Conservation (phyloP, 1,140 invertebrate genomes). For the Lycorma delicatula region DNA sequence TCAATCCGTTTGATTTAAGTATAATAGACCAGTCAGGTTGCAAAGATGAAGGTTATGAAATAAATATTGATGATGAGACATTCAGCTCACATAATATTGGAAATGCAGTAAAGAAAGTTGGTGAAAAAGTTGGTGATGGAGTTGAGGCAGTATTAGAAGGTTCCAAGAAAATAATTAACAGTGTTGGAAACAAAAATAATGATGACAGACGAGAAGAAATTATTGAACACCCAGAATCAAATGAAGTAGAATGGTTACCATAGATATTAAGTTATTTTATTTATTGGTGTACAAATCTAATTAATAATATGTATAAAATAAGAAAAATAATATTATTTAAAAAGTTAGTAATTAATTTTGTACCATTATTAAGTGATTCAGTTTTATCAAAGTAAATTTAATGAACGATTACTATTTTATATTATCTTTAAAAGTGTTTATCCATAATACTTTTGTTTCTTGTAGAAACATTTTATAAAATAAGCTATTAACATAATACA, state of each 20-base stretch:
- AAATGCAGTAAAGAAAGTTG: constrained; percentile 47
- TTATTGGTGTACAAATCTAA: too few relatives aligned
- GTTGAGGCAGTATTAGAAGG: constrained; percentile 46
- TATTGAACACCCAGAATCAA: constrained; percentile 28
- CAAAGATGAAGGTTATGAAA: constrained; percentile 45
- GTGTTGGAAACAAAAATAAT: constrained; percentile 34
- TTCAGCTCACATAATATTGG: constrained; percentile 63
- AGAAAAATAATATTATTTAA: too few relatives aligned
- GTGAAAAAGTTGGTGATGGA: constrained; percentile 57
- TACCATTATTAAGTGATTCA: too few relatives aligned
- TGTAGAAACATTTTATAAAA: too few relatives aligned
- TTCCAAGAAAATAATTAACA: constrained; percentile 47
- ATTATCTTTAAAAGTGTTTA: too few relatives aligned
- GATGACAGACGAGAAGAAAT: constrained; percentile 24
- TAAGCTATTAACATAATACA: too few relatives aligned
- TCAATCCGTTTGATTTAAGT: constrained; percentile 65
- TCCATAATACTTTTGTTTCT: too few relatives aligned
- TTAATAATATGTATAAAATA: too few relatives aligned
- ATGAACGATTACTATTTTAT: too few relatives aligned
- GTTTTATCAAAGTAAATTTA: too few relatives aligned
- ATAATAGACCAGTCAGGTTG: constrained; percentile 62
- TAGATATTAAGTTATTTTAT: constrained; percentile 20
- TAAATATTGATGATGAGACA: constrained; percentile 64
- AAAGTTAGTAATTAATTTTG: too few relatives aligned
- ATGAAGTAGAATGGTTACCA: constrained; percentile 36